phyloP scores from a whole-genome alignment of 2,113 vertebrate genomes.

The Actenoides lindsayi region DNA sequence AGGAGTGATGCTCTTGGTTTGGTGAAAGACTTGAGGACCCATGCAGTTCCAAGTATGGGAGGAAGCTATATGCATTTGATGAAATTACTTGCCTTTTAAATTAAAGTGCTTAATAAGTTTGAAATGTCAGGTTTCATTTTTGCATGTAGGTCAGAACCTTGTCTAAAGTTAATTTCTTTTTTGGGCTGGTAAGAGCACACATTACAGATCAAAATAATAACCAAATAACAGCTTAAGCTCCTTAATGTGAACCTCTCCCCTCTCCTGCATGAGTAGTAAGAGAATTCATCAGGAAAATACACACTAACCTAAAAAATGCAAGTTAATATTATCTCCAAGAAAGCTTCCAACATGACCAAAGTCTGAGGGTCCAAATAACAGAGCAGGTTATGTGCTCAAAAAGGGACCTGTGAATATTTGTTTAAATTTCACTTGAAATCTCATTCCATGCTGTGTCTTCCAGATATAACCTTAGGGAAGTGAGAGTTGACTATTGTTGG shows the following conservation, averaged over 20 bases:
- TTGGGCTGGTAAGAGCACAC: background rate
- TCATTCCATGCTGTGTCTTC: background rate
- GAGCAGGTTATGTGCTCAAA: background rate
- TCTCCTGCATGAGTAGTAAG: background rate
- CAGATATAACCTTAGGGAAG: background rate
- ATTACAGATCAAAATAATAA: slow-evolving; percentile 45
- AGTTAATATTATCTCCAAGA: background rate
- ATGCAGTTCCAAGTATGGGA: background rate
- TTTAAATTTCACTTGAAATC: background rate
- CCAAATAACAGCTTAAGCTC: background rate
- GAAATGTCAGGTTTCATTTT: slow-evolving; percentile 49
- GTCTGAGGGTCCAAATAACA: background rate
- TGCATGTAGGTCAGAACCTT: slow-evolving; percentile 3
- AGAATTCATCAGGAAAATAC: background rate
- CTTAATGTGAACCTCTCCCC: slow-evolving; percentile 1
- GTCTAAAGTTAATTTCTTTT: slow-evolving; percentile 18
- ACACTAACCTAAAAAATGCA: background rate
- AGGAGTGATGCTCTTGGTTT: background rate
- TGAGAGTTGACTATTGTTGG: background rate
- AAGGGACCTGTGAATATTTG: background rate
- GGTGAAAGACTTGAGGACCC: background rate
- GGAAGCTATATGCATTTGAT: background rate
- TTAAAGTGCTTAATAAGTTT: slow-evolving; percentile 36
- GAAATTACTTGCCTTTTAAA: slow-evolving; percentile 35
- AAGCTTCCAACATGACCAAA: background rate